Conservation (phyloP, 1,140 invertebrate genomes). For the Ceratitis capitata region DNA sequence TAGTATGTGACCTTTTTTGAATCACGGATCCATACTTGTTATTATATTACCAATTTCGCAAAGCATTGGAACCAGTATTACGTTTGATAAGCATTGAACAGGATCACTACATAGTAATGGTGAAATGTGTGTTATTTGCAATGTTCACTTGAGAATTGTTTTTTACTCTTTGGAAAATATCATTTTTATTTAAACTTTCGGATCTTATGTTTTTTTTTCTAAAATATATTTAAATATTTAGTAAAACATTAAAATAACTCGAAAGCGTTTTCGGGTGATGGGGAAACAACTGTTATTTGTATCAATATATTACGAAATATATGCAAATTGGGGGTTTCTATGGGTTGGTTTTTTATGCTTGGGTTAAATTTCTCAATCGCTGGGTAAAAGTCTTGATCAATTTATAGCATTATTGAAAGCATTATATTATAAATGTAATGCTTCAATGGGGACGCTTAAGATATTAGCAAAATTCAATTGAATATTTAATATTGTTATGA, state of each 20-base stretch:
- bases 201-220: neutral
- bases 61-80: no score
- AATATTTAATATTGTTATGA: no score
- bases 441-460: no score
- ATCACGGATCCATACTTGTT: neutral
- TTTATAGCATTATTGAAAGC: no score
- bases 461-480: no score
- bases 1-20: neutral
- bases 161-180: neutral
- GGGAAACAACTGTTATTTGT: neutral
- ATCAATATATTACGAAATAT: neutral
- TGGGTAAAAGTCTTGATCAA: no score
- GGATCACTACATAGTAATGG: neutral
- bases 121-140: slow-evolving; percentile 3
- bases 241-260: no score
- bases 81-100: neutral
- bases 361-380: no score
- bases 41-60: no score
- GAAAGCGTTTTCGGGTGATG: neutral
- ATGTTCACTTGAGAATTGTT: neutral
- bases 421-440: no score
- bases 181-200: neutral
- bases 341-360: no score
- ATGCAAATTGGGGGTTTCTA: neutral
- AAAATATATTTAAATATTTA: no score